Base-by-base conservation (phyloP, 1,140 invertebrate species). In the Branchinecta lindahli region DNA sequence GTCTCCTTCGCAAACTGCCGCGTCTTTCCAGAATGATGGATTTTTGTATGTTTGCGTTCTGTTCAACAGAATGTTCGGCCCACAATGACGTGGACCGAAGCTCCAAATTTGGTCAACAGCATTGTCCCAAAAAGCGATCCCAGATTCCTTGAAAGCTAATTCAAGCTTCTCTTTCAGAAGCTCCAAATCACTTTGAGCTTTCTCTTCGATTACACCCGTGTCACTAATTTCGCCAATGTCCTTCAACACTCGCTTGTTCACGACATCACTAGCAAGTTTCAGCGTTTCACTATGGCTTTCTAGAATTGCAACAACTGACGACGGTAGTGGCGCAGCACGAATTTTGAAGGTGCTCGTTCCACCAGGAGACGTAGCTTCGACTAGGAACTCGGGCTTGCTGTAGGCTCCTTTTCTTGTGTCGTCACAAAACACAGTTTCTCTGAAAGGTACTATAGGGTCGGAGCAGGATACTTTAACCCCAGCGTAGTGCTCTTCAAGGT, bases 381-480 rank as follows among this genome's bases (percentile, higher is more conserved):
- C 82, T 12, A 82, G 78, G 21, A 83, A 80, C 33, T 82, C 79
- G n/a, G 76, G 78, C 72, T 84, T 82, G 68, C 83, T 68, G 67
- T 78, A 76, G 71, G 78, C 80, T 18, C 75, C 74, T 18, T 76
- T 73, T 61, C 18, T 61, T 44, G 77, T 76, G n/a, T 77, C 74
- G 68, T 72, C 75, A 4, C 84, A 82, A 0, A 98, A 85, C 71
- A 97, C 85, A 0, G 95, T 99, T 80, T 99, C 96, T 74, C 92
- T 82, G 74, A 98, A 96, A 12, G 95, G 91, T 5, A 99, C 94
- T 73, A 98, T 98, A 0, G 96, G 96, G 75, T 91, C 86, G 0
- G 95, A 98, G 0, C 91, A 92, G 73, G 88, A 87, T 9, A 99
- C 82, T 52, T 92, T 86, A 70, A 96, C 85, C 77, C 92, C 92